Evolutionary conservation across 2,888 invertebrate species (phyloP).

Genomic region (Deilephila porcellus): DNA sequence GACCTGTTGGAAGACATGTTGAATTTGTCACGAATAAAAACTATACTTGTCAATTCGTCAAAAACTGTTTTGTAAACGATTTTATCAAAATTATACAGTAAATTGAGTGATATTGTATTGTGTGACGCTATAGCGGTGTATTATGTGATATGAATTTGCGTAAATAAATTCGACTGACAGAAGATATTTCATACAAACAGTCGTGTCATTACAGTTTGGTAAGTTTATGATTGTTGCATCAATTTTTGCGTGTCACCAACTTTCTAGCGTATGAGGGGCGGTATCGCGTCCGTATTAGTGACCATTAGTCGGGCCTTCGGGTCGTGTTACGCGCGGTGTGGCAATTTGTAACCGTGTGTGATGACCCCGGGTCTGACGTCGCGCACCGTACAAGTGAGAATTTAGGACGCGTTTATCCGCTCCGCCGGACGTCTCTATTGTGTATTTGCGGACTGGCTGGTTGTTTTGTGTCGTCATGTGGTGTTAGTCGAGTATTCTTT

Average conservation of each 20-base stretch:
- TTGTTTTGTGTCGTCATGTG: constrained; percentile 74
- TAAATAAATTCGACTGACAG: constrained; percentile 64
- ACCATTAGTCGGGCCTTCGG: constrained; percentile 25
- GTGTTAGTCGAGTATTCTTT: constrained; percentile 68
- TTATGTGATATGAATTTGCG: constrained; percentile 74
- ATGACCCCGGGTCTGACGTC: constrained; percentile 14
- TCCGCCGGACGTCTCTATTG: constrained; percentile 55
- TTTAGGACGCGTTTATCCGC: constrained; percentile 43
- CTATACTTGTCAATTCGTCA: constrained; percentile 79
- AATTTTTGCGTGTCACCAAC: constrained; percentile 43
- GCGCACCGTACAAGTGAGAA: constrained; percentile 30
- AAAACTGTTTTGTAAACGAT: constrained; percentile 77
- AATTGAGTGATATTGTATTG: constrained; percentile 67
- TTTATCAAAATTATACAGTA: constrained; percentile 76
- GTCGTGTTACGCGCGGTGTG: background rate
- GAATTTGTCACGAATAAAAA: constrained; percentile 77
- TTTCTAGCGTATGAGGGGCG: constrained; percentile 19
- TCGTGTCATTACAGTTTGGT: constrained; percentile 71
- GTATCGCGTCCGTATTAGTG: background rate
- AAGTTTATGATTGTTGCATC: constrained; percentile 71
- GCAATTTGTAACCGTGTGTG: constrained; percentile 15
- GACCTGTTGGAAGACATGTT: constrained; percentile 79
- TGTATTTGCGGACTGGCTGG: constrained; percentile 63
- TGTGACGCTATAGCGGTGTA: constrained; percentile 70
- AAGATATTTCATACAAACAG: constrained; percentile 62